These are phyloP conservation scores for Pachycephus smyrnensis DNA, from an alignment of 2,888 invertebrate species.

Conservation along the genomic window DNA sequence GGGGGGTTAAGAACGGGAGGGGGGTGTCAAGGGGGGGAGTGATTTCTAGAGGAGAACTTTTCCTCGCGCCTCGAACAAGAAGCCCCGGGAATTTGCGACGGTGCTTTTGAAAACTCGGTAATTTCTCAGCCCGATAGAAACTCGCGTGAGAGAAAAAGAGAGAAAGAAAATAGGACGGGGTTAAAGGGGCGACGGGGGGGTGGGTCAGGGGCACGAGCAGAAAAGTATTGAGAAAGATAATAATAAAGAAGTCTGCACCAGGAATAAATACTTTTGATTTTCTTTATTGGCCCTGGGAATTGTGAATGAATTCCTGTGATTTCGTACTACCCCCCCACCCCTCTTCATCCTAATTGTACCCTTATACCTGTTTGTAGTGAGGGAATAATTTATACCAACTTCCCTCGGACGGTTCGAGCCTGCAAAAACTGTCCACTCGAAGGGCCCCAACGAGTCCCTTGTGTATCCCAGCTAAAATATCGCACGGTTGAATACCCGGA, in stretches of 20 bases:
- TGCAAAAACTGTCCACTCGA: not conserved
- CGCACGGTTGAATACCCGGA: slow-evolving; percentile 1
- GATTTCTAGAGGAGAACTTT: not conserved
- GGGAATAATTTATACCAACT: not conserved
- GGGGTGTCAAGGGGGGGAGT: not conserved
- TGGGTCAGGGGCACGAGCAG: no score
- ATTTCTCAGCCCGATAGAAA: not conserved
- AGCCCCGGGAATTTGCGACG: not conserved
- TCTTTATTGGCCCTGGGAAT: not conserved
- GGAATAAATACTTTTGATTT: not conserved
- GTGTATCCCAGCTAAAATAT: slow-evolving; percentile 3
- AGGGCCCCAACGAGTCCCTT: not conserved
- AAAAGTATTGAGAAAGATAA: no score
- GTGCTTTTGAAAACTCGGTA: not conserved
- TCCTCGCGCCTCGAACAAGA: not conserved
- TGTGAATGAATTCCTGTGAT: not conserved
- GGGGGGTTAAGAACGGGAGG: not conserved
- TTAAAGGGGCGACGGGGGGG: no score
- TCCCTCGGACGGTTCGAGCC: not conserved
- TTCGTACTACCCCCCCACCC: not conserved
- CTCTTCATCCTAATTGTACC: not conserved
- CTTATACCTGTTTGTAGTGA: not conserved
- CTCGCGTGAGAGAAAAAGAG: not conserved
- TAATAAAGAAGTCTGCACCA: no score
- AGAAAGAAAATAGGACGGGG: not conserved